Conservation (phyloP, 2,888 invertebrate genomes). For the Amphiduros pacificus region DNA sequence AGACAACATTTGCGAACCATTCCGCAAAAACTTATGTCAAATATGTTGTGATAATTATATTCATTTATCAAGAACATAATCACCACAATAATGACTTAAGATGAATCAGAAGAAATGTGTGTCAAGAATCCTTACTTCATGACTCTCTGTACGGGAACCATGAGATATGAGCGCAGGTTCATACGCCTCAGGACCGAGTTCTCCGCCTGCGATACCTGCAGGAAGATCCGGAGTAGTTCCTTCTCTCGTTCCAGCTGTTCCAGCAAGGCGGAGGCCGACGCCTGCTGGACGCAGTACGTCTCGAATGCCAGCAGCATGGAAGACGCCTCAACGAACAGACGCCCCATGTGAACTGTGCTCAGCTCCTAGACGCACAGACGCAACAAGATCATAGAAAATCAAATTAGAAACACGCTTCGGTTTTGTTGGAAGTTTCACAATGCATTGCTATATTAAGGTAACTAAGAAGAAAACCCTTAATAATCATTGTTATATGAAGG, state of each 20-base stretch:
- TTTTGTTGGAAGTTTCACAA: too few species aligned
- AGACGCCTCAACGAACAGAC: slow-evolving; percentile 81
- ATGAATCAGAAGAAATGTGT: not conserved
- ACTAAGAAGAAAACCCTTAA: too few species aligned
- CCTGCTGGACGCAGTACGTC: slow-evolving; percentile 78
- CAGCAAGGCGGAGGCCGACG: slow-evolving; percentile 29
- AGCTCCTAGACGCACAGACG: too few species aligned
- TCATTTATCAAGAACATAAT: too few species aligned
- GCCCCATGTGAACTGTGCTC: slow-evolving; percentile 88
- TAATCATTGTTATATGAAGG: too few species aligned
- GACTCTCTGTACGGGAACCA: slow-evolving; percentile 96
- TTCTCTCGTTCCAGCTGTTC: slow-evolving; percentile 78
- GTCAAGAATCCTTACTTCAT: slow-evolving; percentile 69
- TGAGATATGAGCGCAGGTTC: slow-evolving; percentile 96
- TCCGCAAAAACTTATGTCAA: too few species aligned
- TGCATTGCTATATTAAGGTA: too few species aligned
- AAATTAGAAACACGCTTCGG: too few species aligned
- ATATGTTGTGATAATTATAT: too few species aligned
- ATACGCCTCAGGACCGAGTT: slow-evolving; percentile 88
- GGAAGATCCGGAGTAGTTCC: slow-evolving; percentile 88
- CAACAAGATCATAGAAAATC: too few species aligned
- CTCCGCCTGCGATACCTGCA: slow-evolving; percentile 95
- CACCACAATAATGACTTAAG: too few species aligned
- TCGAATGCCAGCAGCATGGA: slow-evolving; percentile 94
- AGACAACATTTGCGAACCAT: too few species aligned